Conservation (phyloP, 1,140 invertebrate genomes). For the Habropoda laboriosa region DNA sequence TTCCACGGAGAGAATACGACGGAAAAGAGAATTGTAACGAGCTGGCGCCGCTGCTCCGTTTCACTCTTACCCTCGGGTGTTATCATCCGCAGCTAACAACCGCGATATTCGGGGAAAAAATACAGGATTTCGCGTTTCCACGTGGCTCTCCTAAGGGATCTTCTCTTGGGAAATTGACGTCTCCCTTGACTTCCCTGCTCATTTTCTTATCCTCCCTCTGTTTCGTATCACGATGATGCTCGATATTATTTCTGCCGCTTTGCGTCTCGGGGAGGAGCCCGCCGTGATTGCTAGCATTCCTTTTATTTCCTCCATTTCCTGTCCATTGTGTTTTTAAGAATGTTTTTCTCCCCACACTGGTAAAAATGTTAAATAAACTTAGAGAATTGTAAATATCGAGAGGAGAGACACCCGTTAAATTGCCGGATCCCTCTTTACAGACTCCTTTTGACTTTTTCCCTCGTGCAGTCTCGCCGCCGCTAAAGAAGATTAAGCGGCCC, state of each 20-base stretch:
- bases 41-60: background rate
- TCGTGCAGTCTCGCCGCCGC: background rate
- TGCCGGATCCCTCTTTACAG: background rate
- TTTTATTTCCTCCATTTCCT: background rate
- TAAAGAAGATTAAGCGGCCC: conserved; percentile 32
- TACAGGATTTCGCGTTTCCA: background rate
- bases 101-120: background rate
- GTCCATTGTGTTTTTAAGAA: background rate
- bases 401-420: background rate
- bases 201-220: conserved; percentile 2
- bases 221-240: background rate
- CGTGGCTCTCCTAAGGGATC: too few relatives aligned
- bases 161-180: conserved; percentile 11
- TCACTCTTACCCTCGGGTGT: background rate
- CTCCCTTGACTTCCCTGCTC: conserved; percentile 13
- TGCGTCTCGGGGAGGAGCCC: background rate
- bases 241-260: background rate
- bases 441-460: conserved; percentile 2
- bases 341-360: too few relatives aligned
- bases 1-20: background rate
- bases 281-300: background rate
- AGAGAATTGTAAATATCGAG: too few relatives aligned
- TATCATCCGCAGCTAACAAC: conserved; percentile 9
- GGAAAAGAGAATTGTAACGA: background rate
- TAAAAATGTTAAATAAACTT: too few relatives aligned